A percentile compares a stretch with the other conserved stretches of the same genome.
These are phyloP conservation scores for Tyto alba DNA, from an alignment of 2,113 vertebrate genomes.

Conservation along the genomic window DNA sequence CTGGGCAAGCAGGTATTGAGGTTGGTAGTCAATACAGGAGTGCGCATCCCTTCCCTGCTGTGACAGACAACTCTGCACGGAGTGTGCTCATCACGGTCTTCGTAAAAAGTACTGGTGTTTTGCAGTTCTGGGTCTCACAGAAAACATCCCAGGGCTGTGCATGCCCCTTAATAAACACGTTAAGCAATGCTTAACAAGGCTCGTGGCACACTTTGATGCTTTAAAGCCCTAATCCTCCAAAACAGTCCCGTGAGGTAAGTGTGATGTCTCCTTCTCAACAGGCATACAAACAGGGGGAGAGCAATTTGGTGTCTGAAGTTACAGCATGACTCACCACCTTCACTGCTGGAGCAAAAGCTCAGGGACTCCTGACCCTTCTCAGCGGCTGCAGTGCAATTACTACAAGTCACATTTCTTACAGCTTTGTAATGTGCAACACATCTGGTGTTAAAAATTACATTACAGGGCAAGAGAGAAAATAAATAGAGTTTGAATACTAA, in stretches of 20 bases:
- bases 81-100: background rate
- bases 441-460: background rate
- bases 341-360: background rate
- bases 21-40: background rate
- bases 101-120: background rate
- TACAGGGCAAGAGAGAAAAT: background rate
- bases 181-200: background rate
- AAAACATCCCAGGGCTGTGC: background rate
- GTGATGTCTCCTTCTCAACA: background rate
- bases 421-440: conserved; percentile 12
- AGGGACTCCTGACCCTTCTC: background rate
- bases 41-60: background rate
- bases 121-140: background rate
- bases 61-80: background rate
- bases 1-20: background rate
- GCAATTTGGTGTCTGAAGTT: background rate
- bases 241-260: background rate
- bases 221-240: background rate
- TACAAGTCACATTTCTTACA: background rate
- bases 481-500: background rate
- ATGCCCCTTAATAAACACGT: background rate
- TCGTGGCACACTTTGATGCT: background rate
- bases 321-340: background rate
- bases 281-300: background rate
- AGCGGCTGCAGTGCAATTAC: background rate